Evolutionary conservation across 2,888 invertebrate genomes (phyloP), one percentile per base, ranked within the genome.

Genomic region (Pristionchus fissidentatus): DNA sequence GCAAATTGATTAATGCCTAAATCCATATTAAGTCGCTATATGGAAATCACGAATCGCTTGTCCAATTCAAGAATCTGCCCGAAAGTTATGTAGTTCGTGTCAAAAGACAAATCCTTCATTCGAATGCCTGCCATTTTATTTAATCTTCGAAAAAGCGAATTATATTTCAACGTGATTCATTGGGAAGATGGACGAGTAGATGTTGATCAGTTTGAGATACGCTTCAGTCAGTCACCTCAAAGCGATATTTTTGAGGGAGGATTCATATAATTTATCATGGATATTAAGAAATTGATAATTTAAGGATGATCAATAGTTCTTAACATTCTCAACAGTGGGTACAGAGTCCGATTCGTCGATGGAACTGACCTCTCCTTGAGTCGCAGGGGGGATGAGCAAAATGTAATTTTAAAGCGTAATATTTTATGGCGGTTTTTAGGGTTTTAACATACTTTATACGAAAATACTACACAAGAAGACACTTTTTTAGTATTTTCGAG

Each of bases 161-260:
- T 4, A n/a, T 35, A 15, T 8, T 10, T 29, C 7, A 81, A 60
- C 62, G 4, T 46, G 80, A 52, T 62, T 81, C 13, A 35, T 32
- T 3, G 80, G 60, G 46, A 81, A 81, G 22, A 81, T 81, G 62
- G 62, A 81, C 3, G 80, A 41, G 26, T 81, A 81, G 62, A 81
- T 81, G 46, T 81, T 62, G 32, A 81, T 60, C 26, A 81, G 46
- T 26, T 81, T 81, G 43, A 81, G 62, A 26, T 81, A 81, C 2
- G 62, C 62, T 22, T 81, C 80, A 10, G 43, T 46, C n/a, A n/a
- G n/a, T n/a, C n/a, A n/a, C n/a, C n/a, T n/a, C n/a, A n/a, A n/a
- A n/a, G n/a, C n/a, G n/a, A n/a, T n/a, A n/a, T 10, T 15, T 19
- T 19, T 49, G 52, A 49, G 10, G 19, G 10, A 49, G 13, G 10